A percentile compares a stretch with the other conserved stretches of the same genome.
Evolutionary conservation across 2,888 invertebrate species (phyloP).

Genomic region (Lissonota sp.): DNA sequence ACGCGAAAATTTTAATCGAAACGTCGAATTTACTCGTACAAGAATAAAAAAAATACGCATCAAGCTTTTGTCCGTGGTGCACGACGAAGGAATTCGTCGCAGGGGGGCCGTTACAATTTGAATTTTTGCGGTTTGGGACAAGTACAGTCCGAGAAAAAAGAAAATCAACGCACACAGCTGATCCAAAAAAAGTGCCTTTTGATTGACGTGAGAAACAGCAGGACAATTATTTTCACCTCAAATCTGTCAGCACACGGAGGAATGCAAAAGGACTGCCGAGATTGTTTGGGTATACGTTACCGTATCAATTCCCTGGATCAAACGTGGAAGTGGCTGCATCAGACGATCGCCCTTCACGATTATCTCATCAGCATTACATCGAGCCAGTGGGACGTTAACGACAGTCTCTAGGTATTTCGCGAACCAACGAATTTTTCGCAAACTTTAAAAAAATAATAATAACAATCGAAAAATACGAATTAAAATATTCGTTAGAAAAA

Average conservation of each 20-base stretch:
- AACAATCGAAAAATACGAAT: background rate
- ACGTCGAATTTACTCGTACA: background rate
- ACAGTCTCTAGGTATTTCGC: constrained; percentile 47
- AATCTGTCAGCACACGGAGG: constrained; percentile 83
- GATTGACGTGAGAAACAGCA: constrained; percentile 20
- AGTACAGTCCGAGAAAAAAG: background rate
- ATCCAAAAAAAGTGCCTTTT: constrained; percentile 17
- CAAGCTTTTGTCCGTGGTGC: background rate
- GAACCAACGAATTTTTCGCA: constrained; percentile 23
- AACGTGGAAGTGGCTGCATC: constrained; percentile 98
- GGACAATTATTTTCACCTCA: constrained; percentile 67
- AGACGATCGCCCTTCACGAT: constrained; percentile 94
- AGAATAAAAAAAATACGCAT: background rate
- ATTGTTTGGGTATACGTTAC: constrained; percentile 95
- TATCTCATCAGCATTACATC: constrained; percentile 93
- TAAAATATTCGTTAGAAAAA: background rate
- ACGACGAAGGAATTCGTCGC: no score
- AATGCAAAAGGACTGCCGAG: constrained; percentile 89
- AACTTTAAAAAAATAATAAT: constrained; percentile 28
- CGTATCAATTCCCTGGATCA: constrained; percentile 95
- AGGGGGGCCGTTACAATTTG: no score
- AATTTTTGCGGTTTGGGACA: background rate
- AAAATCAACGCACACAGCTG: background rate
- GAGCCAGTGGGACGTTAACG: constrained; percentile 87
- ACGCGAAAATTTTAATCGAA: background rate